Conservation (phyloP, 1,140 invertebrate species). For the Lepidurus apus region DNA sequence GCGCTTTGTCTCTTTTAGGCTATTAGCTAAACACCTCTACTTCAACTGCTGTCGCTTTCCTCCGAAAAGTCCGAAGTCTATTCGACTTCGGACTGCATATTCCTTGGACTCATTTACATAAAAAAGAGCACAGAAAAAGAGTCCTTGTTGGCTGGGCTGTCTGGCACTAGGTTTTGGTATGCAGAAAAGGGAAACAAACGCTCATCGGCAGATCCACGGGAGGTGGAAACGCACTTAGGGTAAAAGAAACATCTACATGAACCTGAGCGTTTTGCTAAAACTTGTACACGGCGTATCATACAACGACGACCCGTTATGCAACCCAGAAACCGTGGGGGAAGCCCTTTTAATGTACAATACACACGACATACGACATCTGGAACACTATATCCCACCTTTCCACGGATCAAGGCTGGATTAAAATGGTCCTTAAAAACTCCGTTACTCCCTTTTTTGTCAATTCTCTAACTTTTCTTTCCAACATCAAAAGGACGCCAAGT, state of each 20-base stretch:
- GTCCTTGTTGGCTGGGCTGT: too few species aligned
- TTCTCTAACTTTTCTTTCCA: neutral
- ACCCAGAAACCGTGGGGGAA: neutral
- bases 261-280: neutral
- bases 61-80: too few species aligned
- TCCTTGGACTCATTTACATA: neutral
- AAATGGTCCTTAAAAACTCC: neutral
- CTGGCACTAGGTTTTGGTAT: neutral
- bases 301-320: neutral
- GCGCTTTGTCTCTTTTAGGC: too few species aligned
- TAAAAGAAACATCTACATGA: neutral
- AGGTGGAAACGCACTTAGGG: neutral
- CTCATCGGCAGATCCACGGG: neutral
- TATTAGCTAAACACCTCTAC: too few species aligned
- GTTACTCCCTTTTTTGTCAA: neutral
- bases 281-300: neutral
- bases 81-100: too few species aligned
- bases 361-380: neutral
- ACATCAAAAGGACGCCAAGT: too few species aligned
- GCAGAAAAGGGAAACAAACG: neutral
- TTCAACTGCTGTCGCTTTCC: too few species aligned
- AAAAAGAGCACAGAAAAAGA: neutral
- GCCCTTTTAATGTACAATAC: neutral
- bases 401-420: neutral
- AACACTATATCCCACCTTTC: neutral